These are phyloP conservation scores for Lamprotornis superbus DNA, from an alignment of 2,113 vertebrate genomes.

Conservation along the genomic window DNA sequence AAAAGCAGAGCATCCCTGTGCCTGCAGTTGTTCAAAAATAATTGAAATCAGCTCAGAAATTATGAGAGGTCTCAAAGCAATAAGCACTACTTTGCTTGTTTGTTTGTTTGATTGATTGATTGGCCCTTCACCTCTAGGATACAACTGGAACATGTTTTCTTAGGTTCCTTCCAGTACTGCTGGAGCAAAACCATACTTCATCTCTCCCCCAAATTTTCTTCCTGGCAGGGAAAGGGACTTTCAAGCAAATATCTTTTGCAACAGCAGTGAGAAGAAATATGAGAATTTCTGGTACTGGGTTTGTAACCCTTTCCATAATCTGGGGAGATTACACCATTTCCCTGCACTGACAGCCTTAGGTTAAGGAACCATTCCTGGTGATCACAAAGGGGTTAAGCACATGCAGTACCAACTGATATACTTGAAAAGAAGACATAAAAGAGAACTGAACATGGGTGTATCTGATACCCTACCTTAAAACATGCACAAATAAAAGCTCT, in stretches of 20 bases:
- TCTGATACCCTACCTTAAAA: not conserved
- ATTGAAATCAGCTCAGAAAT: not conserved
- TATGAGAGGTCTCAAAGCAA: not conserved
- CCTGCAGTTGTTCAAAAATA: not conserved
- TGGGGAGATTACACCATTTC: not conserved
- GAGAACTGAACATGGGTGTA: not conserved
- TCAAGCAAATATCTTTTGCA: not conserved
- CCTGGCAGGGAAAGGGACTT: not conserved
- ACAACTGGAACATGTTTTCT: not conserved
- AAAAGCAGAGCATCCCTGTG: not conserved
- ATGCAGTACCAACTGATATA: not conserved
- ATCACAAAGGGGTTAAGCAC: not conserved
- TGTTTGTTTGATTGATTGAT: not conserved
- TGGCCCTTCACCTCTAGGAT: not conserved
- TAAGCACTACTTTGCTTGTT: not conserved
- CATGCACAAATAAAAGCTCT: not conserved
- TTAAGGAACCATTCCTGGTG: not conserved
- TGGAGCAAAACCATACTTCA: not conserved
- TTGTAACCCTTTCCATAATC: not conserved
- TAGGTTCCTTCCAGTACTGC: not conserved
- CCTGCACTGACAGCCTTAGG: not conserved
- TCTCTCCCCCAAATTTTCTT: not conserved
- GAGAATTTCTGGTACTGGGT: not conserved
- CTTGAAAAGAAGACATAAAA: not conserved
- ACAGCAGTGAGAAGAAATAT: not conserved